Percentiles rank a stretch among this genome's conserved stretches.
phyloP scores from a whole-genome alignment of 64 coral and sea anemone species.

The Actinia equina region DNA sequence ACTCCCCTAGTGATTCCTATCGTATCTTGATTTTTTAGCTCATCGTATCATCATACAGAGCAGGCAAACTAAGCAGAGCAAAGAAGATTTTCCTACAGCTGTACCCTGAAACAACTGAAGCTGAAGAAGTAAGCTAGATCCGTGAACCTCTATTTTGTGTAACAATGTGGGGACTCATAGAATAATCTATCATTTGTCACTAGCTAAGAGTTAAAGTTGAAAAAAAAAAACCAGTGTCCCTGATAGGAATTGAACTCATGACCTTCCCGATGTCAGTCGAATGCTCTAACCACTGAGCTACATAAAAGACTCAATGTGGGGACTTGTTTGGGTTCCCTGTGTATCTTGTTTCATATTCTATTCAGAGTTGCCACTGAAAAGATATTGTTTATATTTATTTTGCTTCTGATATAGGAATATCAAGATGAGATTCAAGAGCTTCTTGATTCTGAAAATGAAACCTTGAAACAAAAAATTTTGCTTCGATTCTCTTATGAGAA shows the following conservation, averaged over 20 bases:
- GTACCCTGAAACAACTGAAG: neutral
- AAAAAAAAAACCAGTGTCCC: no score
- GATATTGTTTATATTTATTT: neutral
- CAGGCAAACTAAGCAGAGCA: neutral
- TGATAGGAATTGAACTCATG: no score
- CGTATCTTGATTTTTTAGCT: neutral
- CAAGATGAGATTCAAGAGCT: slow-evolving; percentile 12
- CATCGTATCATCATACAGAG: neutral
- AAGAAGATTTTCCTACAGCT: neutral
- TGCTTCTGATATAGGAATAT: neutral
- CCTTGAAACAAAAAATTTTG: neutral
- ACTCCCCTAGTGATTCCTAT: no score
- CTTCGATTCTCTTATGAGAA: neutral
- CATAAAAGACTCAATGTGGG: no score
- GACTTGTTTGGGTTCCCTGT: neutral
- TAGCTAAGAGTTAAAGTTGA: no score
- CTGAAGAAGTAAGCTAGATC: neutral
- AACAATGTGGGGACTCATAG: no score
- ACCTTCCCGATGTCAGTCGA: no score
- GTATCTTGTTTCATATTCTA: neutral
- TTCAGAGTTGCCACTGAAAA: no score
- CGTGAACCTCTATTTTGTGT: neutral
- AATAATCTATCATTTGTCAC: no score
- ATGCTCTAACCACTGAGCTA: no score
- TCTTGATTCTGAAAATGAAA: slow-evolving; percentile 5